Base-by-base conservation (phyloP, 2,888 invertebrate species). In the Acrobasis suavella region DNA sequence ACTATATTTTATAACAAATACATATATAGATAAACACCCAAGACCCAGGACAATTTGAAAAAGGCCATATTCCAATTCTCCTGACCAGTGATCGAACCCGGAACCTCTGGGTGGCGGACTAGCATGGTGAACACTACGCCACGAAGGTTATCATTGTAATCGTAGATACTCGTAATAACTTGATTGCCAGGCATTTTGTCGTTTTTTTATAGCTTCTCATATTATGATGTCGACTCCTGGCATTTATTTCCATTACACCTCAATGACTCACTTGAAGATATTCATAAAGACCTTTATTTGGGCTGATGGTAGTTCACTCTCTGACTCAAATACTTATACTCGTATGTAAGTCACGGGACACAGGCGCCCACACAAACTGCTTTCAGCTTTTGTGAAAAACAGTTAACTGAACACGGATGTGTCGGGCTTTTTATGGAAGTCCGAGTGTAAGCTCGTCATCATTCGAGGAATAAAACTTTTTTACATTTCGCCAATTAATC, bases 231-330 rank as follows among this genome's bases (percentile, higher is more conserved):
- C 60, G 10, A 37, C 62, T 55, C 55, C 50, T 69, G 78, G n/a
- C 22, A 82, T 80, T 77, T 81, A 83, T 83, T 81, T 75, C 76
- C 69, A 68, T 68, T 64, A 58, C 63, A 63, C 65, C 37, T 70
- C 72, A 71, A 79, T 83, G 83, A 84, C 74, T 83, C 82, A 84
- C 72, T 77, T 70, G 64, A 56, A 69, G 72, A 74, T 77, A 76
- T 77, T 79, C 75, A 73, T 74, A 64, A 61, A 65, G 59, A 68
- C 66, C 68, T 73, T 70, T 73, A 82, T 79, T 79, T 80, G 74
- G 67, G 54, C 61, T 64, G 70, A 66, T 69, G 60, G 59, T 64
- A 70, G 67, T 68, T 69, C 66, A 65, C 64, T 58, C 64, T 66
- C 69, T 82, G 81, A 82, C 69, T 82, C 46, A 46, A 32, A 32